These are phyloP conservation scores for Thera britannica DNA, from an alignment of 2,888 invertebrate genomes.

Conservation along the genomic window DNA sequence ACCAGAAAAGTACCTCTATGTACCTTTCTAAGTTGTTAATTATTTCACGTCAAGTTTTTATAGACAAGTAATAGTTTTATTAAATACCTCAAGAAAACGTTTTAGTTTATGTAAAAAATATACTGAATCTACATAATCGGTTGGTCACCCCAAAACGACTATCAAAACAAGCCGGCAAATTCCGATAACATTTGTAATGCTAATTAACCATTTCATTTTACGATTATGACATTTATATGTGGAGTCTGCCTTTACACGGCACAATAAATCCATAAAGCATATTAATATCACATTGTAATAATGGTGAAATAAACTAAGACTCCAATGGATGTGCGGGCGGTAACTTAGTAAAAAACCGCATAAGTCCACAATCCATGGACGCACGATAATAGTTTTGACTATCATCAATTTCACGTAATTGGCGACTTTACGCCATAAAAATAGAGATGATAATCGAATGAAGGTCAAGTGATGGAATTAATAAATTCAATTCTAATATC, in stretches of 20 bases:
- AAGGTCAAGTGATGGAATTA: slow-evolving; percentile 35
- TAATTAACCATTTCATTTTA: slow-evolving; percentile 51
- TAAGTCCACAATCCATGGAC: background rate
- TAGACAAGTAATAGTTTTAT: background rate
- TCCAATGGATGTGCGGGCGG: background rate
- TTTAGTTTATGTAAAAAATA: background rate
- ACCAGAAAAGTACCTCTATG: too few relatives aligned
- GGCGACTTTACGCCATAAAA: slow-evolving; percentile 14
- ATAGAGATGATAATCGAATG: slow-evolving; percentile 46
- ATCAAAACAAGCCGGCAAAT: slow-evolving; percentile 23
- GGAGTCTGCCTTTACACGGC: slow-evolving; percentile 37
- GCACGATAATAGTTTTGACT: background rate
- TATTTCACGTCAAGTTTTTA: background rate
- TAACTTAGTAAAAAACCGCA: slow-evolving; percentile 3
- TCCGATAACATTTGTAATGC: slow-evolving; percentile 42
- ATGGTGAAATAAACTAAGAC: slow-evolving; percentile 17
- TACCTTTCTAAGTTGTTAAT: too few relatives aligned
- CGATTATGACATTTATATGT: slow-evolving; percentile 50
- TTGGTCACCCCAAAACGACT: slow-evolving; percentile 32
- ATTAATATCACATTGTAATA: slow-evolving; percentile 32
- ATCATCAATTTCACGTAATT: slow-evolving; percentile 21
- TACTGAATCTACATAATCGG: slow-evolving; percentile 9
- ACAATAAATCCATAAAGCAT: slow-evolving; percentile 48
- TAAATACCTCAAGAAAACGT: too few relatives aligned
- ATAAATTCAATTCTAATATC: slow-evolving; percentile 61